Conservation (phyloP, 2,797 vertebrate genomes). For the Lepus oiostolus region DNA sequence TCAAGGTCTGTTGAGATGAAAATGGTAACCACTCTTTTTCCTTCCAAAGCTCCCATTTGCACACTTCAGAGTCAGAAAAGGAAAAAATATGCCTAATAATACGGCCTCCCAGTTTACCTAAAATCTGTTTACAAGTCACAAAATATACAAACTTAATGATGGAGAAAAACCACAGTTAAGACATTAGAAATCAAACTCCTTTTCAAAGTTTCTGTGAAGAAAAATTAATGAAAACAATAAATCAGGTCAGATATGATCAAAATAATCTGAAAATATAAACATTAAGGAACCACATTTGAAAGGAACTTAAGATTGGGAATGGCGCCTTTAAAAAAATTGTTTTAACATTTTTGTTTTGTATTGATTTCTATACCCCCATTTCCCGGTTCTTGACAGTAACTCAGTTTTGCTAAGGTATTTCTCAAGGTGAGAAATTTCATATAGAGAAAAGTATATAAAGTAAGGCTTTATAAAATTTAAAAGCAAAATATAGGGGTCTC, state of each 20-base stretch:
- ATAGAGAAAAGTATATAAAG: neutral
- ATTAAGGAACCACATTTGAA: constrained; percentile 1
- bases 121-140: constrained; percentile 40
- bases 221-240: constrained; percentile 29
- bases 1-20: neutral
- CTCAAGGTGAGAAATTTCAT: neutral
- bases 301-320: neutral
- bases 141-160: neutral
- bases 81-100: neutral
- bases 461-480: neutral
- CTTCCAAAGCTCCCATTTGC: neutral
- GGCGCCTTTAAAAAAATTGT: neutral
- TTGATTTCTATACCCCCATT: constrained; percentile 4
- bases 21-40: neutral
- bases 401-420: constrained; percentile 23
- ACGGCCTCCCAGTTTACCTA: neutral
- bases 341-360: neutral
- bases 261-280: neutral
- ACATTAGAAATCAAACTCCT: constrained; percentile 42
- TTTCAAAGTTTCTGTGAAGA: neutral
- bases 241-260: neutral
- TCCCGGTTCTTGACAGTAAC: neutral
- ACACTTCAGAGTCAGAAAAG: constrained; percentile 43
- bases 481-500: neutral
- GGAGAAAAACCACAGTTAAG: neutral